These are phyloP conservation scores for Allygus modestus DNA, from an alignment of 2,888 invertebrate species.

Conservation along the genomic window DNA sequence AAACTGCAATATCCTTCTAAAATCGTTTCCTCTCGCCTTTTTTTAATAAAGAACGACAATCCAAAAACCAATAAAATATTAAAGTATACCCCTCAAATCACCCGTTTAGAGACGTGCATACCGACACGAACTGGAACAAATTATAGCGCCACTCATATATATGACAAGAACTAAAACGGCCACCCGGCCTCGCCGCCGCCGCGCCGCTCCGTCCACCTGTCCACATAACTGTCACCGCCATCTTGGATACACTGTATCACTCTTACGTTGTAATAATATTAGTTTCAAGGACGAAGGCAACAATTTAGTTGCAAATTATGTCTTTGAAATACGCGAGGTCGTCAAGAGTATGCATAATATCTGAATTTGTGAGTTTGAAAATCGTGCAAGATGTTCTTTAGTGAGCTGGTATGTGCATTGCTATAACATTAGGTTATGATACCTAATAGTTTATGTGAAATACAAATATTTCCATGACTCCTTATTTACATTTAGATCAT, in stretches of 20 bases:
- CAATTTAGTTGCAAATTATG: background rate
- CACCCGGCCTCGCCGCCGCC: background rate
- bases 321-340: conserved; percentile 19
- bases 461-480: too few relatives aligned
- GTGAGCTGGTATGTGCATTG: background rate
- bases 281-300: background rate
- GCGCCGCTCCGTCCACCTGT: background rate
- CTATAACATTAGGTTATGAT: too few relatives aligned
- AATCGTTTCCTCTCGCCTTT: background rate
- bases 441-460: too few relatives aligned
- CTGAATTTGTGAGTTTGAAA: conserved; percentile 3
- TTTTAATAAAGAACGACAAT: background rate
- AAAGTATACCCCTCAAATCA: background rate
- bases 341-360: background rate
- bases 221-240: conserved; percentile 1
- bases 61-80: background rate
- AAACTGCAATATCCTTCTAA: background rate
- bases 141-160: conserved; percentile 17
- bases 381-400: background rate
- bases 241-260: conserved; percentile 8
- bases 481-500: too few relatives aligned
- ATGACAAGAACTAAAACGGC: background rate
- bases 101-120: background rate
- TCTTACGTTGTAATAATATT: conserved; percentile 16
- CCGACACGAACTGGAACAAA: conserved; percentile 1